Percentiles rank a stretch among this genome's conserved stretches.
Conservation (phyloP, 2,888 invertebrate genomes). For the Oligia latruncula region DNA sequence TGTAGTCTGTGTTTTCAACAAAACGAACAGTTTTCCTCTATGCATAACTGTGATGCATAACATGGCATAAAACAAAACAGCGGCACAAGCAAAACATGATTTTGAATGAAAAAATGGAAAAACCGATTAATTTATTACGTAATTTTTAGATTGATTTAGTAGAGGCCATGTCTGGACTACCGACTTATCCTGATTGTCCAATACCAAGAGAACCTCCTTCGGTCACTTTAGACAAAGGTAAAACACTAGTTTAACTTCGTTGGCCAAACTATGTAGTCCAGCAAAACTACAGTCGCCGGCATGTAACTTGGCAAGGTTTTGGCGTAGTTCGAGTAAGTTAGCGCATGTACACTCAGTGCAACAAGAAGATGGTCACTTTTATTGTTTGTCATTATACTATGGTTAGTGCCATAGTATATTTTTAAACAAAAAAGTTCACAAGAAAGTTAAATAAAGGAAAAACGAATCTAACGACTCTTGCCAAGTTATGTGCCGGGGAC, state of each 20-base stretch:
- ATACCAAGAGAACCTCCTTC: slow-evolving; percentile 15
- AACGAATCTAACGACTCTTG: no score
- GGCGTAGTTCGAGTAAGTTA: no score
- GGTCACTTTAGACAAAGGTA: slow-evolving; percentile 10
- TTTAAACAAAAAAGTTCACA: no score
- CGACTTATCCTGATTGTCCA: slow-evolving; percentile 33
- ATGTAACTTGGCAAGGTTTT: no score
- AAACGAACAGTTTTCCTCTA: not conserved
- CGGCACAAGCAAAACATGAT: not conserved
- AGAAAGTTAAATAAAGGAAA: no score
- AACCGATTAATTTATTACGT: not conserved
- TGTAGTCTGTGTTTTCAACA: not conserved
- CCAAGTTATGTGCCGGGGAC: no score
- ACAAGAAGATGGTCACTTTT: no score
- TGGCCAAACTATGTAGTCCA: no score
- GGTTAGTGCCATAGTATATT: no score
- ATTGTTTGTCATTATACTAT: no score
- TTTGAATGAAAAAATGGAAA: not conserved
- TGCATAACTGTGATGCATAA: not conserved
- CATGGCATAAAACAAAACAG: not conserved
- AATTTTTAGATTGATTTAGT: not conserved
- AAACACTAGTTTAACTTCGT: not conserved
- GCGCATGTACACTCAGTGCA: no score
- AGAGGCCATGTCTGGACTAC: slow-evolving; percentile 9
- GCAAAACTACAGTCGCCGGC: no score